A percentile compares a stretch with the other conserved stretches of the same genome.
Evolutionary conservation across 1,140 invertebrate genomes (phyloP).

Genomic region (Leptonema lineaticorne): DNA sequence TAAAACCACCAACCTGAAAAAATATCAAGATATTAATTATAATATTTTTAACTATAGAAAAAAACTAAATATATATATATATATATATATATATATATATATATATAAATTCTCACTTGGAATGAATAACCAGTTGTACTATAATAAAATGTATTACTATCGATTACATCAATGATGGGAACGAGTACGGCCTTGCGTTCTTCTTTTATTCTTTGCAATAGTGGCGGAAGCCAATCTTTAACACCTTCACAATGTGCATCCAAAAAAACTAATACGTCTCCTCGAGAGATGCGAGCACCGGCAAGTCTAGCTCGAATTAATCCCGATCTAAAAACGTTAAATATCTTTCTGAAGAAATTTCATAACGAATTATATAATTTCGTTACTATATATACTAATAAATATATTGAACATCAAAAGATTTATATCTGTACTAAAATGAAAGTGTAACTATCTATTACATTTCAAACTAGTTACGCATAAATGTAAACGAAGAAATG

Average conservation of each 20-base stretch:
- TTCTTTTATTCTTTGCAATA: conserved; percentile 80
- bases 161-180: conserved; percentile 91
- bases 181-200: conserved; percentile 78
- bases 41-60: no score
- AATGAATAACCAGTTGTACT: conserved; percentile 63
- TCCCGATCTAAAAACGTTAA: conserved; percentile 59
- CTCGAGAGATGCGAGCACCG: conserved; percentile 74
- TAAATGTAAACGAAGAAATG: background rate
- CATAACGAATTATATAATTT: no score
- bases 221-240: conserved; percentile 80
- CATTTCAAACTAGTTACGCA: background rate
- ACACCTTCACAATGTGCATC: conserved; percentile 96
- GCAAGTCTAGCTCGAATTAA: conserved; percentile 81
- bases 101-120: conserved; percentile 45
- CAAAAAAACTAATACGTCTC: conserved; percentile 87
- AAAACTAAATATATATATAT: background rate
- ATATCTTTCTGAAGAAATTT: background rate
- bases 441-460: background rate
- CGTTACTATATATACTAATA: no score
- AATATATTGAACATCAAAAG: background rate
- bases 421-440: background rate
- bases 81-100: background rate
- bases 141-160: conserved; percentile 83
- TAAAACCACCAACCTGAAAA: conserved; percentile 79
- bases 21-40: conserved; percentile 11